Conservation (phyloP, 2,113 vertebrate genomes). For the Mesembrinibis cayennensis region DNA sequence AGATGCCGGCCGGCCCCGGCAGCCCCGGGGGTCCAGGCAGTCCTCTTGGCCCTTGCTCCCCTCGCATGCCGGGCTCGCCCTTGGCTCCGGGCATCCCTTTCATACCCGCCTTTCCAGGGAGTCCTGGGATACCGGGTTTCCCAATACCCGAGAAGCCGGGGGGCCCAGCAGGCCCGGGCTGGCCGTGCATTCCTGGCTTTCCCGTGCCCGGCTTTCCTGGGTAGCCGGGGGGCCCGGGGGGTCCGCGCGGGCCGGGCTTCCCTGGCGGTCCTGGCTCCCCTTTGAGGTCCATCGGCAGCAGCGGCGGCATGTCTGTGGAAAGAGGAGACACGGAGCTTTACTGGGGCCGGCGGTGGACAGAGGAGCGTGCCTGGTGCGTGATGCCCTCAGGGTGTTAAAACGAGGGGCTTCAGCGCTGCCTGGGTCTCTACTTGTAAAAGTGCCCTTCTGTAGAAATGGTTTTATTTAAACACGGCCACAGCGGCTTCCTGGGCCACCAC, state of each 20-base stretch:
- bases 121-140: constrained; percentile 91
- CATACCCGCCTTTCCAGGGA: constrained; percentile 90
- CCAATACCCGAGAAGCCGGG: constrained; percentile 90
- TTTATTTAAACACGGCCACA: neutral
- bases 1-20: constrained; percentile 92
- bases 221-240: constrained; percentile 85
- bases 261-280: constrained; percentile 94
- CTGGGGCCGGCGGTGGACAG: rapidly evolving
- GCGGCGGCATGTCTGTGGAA: constrained; percentile 86
- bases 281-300: constrained; percentile 88
- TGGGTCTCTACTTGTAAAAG: neutral
- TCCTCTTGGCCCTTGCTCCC: constrained; percentile 89
- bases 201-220: constrained; percentile 93
- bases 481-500: neutral
- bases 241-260: constrained; percentile 91
- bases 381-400: neutral
- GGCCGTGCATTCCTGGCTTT: constrained; percentile 92
- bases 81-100: constrained; percentile 83
- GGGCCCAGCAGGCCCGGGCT: constrained; percentile 88
- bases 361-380: rapidly evolving
- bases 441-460: neutral
- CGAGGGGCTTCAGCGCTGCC: rapidly evolving
- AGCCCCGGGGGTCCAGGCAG: constrained; percentile 87
- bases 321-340: constrained; percentile 47
- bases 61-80: constrained; percentile 82